Conservation (phyloP, 1,140 invertebrate genomes). For the Neodiprion fabricii region DNA sequence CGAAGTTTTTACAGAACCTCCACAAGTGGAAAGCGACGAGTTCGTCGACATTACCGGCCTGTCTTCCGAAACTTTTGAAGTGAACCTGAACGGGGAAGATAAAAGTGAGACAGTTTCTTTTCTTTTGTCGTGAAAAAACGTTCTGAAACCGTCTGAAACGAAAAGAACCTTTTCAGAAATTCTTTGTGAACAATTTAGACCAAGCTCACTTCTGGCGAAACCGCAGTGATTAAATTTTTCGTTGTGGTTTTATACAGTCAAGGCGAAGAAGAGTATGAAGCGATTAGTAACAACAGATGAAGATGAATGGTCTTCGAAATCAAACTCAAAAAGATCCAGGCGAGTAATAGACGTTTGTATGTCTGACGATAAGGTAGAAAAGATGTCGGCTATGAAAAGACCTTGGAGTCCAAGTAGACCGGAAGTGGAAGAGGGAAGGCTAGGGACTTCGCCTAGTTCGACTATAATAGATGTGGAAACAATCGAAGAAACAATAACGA, state of each 20-base stretch:
- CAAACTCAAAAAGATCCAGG: background rate
- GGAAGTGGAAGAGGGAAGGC: too few species aligned
- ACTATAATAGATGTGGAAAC: background rate
- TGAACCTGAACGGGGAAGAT: background rate
- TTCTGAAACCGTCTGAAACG: background rate
- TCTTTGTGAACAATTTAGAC: background rate
- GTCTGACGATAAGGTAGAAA: background rate
- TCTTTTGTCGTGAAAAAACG: background rate
- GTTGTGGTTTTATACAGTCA: background rate
- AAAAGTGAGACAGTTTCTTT: background rate
- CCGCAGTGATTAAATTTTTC: too few species aligned
- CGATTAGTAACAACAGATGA: background rate
- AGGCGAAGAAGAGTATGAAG: background rate
- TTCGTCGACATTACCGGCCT: constrained; percentile 25
- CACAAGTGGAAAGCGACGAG: constrained; percentile 17
- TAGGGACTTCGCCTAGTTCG: background rate
- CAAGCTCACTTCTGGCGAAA: too few species aligned
- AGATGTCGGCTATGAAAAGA: background rate
- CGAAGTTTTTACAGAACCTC: constrained; percentile 16
- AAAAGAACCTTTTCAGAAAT: background rate
- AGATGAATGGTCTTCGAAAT: background rate
- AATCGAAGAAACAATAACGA: background rate
- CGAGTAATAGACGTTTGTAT: background rate
- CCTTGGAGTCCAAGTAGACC: background rate
- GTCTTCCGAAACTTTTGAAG: background rate